These are phyloP conservation scores for Vidua macroura DNA, from an alignment of 2,113 vertebrate genomes.

Conservation along the genomic window DNA sequence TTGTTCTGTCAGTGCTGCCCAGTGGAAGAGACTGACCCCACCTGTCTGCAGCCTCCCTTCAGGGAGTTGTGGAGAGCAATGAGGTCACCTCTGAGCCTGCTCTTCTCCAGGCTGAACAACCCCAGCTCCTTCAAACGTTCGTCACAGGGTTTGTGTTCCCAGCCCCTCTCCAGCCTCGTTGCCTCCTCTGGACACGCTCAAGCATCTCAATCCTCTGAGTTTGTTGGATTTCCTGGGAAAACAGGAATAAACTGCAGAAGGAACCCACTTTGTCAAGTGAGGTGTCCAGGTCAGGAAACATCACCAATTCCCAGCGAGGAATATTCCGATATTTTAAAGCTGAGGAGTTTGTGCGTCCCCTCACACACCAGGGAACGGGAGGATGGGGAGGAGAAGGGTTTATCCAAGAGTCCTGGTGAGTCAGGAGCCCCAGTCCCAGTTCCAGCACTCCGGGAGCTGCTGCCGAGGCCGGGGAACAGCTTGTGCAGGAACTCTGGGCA, in stretches of 20 bases:
- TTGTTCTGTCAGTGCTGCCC: too few relatives aligned
- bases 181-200: too few relatives aligned
- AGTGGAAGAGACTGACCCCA: too few relatives aligned
- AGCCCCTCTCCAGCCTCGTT: too few relatives aligned
- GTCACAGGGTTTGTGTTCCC: too few relatives aligned
- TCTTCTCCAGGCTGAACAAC: too few relatives aligned
- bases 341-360: neutral
- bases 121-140: too few relatives aligned
- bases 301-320: neutral
- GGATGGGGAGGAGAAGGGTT: neutral
- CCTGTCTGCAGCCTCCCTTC: too few relatives aligned
- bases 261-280: neutral
- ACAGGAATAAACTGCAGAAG: neutral
- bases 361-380: neutral
- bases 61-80: too few relatives aligned
- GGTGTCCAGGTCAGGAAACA: neutral
- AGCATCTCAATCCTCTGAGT: neutral
- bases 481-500: neutral
- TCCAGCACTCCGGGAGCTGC: neutral
- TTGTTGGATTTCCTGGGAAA: slow-evolving; percentile 13
- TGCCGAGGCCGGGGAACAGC: neutral
- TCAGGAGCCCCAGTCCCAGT: neutral
- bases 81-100: too few relatives aligned
- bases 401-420: neutral
- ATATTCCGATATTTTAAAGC: neutral